Percentiles rank a stretch among this genome's conserved stretches.
Evolutionary conservation across 2,797 vertebrate genomes (phyloP).

Genomic region (Graptemys geographica): DNA sequence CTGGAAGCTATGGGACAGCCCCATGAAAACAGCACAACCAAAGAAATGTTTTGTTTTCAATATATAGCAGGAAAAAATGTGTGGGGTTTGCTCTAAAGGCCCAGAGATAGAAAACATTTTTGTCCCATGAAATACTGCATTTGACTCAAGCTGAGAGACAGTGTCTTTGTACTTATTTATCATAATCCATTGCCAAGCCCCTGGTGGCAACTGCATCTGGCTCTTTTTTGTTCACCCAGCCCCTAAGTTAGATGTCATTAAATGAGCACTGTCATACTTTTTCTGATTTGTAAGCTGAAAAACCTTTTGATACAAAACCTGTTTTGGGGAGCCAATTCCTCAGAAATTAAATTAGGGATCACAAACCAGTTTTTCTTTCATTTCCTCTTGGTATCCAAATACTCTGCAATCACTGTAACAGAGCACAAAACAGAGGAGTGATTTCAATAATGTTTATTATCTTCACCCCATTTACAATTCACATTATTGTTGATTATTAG

Average conservation of each 20-base stretch:
- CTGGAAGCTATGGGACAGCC: not conserved
- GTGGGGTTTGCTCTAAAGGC: not conserved
- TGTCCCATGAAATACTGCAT: not conserved
- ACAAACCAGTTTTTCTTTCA: not conserved
- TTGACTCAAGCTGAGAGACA: not conserved
- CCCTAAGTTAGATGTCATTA: not conserved
- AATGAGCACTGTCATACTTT: not conserved
- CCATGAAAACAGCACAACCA: not conserved
- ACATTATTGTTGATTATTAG: slow-evolving; percentile 10
- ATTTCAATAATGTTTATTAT: not conserved
- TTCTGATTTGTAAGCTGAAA: not conserved
- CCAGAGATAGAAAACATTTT: not conserved
- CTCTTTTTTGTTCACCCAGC: not conserved
- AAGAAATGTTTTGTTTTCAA: not conserved
- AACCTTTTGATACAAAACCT: not conserved
- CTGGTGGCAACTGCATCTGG: not conserved
- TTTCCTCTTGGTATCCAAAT: not conserved
- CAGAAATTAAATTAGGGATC: not conserved
- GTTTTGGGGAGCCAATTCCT: not conserved
- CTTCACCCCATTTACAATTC: not conserved
- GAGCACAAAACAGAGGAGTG: not conserved
- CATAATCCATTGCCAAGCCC: not conserved
- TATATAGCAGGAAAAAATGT: not conserved
- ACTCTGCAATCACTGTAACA: not conserved
- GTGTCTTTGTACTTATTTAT: not conserved